Evolutionary conservation across 2,797 vertebrate species (phyloP).

Genomic region (Paratrypauchen microcephalus): DNA sequence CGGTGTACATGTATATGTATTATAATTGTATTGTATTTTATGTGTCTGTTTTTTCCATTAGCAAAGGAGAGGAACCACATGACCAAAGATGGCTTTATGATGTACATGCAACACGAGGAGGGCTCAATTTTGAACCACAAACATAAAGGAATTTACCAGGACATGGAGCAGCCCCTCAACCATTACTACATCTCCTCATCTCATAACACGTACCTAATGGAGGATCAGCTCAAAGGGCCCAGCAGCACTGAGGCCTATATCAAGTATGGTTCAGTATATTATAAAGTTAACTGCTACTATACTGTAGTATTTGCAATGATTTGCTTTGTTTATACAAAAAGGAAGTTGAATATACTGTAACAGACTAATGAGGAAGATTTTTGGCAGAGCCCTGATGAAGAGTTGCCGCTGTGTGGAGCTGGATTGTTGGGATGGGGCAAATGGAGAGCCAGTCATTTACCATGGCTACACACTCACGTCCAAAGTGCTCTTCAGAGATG

Average conservation of each 20-base stretch:
- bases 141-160: constrained; percentile 86
- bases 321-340: background rate
- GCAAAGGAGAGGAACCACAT: constrained; percentile 82
- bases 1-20: background rate
- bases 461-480: constrained; percentile 96
- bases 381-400: constrained; percentile 88
- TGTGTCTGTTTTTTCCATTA: constrained; percentile 49
- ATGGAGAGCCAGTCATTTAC: constrained; percentile 90
- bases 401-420: constrained; percentile 95
- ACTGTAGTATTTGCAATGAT: background rate
- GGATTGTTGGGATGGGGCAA: constrained; percentile 93
- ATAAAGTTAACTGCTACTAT: background rate
- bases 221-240: constrained; percentile 91
- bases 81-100: constrained; percentile 94
- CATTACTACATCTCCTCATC: constrained; percentile 96
- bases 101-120: constrained; percentile 86
- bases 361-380: background rate
- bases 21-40: background rate
- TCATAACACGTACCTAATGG: constrained; percentile 96
- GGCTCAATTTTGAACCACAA: constrained; percentile 81
- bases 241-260: constrained; percentile 98
- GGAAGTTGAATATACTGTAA: background rate
- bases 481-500: constrained; percentile 92
- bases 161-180: constrained; percentile 92
- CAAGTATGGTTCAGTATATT: constrained; percentile 71